These are phyloP conservation scores for Ondatra zibethicus DNA, from an alignment of 2,113 vertebrate genomes.

Conservation along the genomic window DNA sequence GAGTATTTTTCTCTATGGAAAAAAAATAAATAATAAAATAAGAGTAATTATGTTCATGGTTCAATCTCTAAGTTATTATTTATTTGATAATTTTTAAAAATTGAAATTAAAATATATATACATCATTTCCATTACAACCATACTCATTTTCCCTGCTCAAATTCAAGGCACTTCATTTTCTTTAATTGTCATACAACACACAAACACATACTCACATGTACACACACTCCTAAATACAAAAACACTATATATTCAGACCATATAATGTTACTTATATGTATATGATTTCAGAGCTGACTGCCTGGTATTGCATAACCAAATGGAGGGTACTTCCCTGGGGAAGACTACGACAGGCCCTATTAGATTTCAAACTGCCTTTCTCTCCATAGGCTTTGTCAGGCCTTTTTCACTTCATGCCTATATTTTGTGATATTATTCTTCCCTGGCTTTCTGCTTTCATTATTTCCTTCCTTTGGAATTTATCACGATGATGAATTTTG, in stretches of 20 bases:
- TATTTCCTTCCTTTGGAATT: not conserved
- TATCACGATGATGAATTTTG: conserved; percentile 15
- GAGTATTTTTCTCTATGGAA: not conserved
- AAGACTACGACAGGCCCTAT: not conserved
- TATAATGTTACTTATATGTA: not conserved
- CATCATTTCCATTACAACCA: not conserved
- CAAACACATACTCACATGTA: not conserved
- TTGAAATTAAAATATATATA: not conserved
- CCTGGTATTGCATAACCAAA: not conserved
- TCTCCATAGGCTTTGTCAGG: conserved; percentile 25
- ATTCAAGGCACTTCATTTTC: not conserved
- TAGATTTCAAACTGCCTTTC: conserved; percentile 14
- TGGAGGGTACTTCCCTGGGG: not conserved
- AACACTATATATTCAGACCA: not conserved
- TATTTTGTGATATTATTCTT: not conserved
- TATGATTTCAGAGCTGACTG: too few relatives aligned
- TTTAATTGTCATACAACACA: not conserved
- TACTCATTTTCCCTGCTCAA: not conserved
- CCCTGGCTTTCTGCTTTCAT: not conserved
- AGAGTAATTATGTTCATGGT: not conserved
- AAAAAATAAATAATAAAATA: conserved; percentile 26
- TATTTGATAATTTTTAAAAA: not conserved
- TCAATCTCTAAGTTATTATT: not conserved
- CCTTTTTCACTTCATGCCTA: conserved; percentile 9
- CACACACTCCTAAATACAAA: not conserved